Conservation (phyloP, 2,797 vertebrate genomes). For the Mionectes olivaceus region DNA sequence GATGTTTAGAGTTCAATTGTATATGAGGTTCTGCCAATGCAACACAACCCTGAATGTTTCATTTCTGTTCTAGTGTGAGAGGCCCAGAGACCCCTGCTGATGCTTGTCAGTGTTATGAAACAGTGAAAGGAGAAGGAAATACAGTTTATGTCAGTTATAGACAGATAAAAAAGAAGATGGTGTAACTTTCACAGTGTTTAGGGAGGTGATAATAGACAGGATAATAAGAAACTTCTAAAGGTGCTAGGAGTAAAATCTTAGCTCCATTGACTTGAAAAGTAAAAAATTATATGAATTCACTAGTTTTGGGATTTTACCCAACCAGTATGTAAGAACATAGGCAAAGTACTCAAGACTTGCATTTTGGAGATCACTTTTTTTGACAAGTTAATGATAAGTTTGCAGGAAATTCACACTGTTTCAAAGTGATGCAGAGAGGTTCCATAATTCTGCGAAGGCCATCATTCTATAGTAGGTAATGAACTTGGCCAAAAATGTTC, state of each 20-base stretch:
- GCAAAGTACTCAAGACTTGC: neutral
- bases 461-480: neutral
- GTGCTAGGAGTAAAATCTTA: neutral
- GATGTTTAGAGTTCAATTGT: neutral
- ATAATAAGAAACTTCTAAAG: neutral
- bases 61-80: neutral
- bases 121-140: neutral
- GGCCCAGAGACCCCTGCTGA: neutral
- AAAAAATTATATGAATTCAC: neutral
- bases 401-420: neutral
- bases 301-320: neutral
- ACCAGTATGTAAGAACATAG: neutral
- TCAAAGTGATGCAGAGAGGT: neutral
- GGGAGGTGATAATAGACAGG: neutral
- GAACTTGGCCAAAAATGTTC: neutral
- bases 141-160: neutral
- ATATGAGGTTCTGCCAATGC: neutral
- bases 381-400: neutral
- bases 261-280: neutral
- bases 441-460: neutral
- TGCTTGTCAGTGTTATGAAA: neutral
- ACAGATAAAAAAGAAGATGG: neutral
- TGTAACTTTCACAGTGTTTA: neutral
- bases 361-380: neutral
- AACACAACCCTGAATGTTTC: neutral